A percentile compares a stretch with the other conserved stretches of the same genome.
phyloP scores from a whole-genome alignment of 2,888 invertebrate genomes.

The Pheosia tremula region DNA sequence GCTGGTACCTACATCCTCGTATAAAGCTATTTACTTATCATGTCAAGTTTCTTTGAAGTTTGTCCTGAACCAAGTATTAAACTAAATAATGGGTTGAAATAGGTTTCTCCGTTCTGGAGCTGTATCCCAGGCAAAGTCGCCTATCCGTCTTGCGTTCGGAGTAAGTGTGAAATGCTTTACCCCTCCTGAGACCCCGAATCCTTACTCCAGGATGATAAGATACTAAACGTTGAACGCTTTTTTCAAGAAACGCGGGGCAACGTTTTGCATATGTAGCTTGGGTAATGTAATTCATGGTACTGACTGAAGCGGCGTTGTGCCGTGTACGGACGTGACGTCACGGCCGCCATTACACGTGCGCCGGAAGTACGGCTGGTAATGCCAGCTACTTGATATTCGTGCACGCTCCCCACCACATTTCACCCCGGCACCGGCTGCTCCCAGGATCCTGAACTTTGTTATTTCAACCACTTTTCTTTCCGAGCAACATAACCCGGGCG shows the following conservation, averaged over 20 bases:
- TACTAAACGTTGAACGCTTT: slow-evolving; percentile 7
- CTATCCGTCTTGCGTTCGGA: too few relatives aligned
- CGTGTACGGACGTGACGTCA: slow-evolving; percentile 65
- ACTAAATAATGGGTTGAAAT: too few relatives aligned
- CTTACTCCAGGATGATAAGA: slow-evolving; percentile 6
- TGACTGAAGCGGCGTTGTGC: slow-evolving; percentile 47
- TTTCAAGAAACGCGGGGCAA: slow-evolving; percentile 29
- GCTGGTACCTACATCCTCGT: too few relatives aligned
- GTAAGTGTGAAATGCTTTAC: too few relatives aligned
- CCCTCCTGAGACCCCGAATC: slow-evolving; percentile 5
- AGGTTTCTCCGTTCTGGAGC: too few relatives aligned
- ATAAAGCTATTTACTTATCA: too few relatives aligned
- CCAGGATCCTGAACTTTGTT: slow-evolving; percentile 69
- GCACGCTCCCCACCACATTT: slow-evolving; percentile 67
- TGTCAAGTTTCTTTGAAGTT: too few relatives aligned
- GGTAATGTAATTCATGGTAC: slow-evolving; percentile 58
- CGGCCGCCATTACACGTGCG: slow-evolving; percentile 63
- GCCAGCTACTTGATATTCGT: slow-evolving; percentile 70
- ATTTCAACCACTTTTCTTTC: slow-evolving; percentile 57
- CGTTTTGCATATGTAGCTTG: slow-evolving; percentile 42
- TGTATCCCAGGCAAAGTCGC: too few relatives aligned
- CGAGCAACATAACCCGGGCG: slow-evolving; percentile 46
- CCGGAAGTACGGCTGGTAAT: slow-evolving; percentile 26
- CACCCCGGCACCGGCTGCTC: slow-evolving; percentile 69
- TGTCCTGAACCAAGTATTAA: too few relatives aligned